A percentile compares a stretch with the other conserved stretches of the same genome.
These are phyloP conservation scores for Apodemus sylvaticus DNA, from an alignment of 2,113 vertebrate genomes.

Conservation along the genomic window DNA sequence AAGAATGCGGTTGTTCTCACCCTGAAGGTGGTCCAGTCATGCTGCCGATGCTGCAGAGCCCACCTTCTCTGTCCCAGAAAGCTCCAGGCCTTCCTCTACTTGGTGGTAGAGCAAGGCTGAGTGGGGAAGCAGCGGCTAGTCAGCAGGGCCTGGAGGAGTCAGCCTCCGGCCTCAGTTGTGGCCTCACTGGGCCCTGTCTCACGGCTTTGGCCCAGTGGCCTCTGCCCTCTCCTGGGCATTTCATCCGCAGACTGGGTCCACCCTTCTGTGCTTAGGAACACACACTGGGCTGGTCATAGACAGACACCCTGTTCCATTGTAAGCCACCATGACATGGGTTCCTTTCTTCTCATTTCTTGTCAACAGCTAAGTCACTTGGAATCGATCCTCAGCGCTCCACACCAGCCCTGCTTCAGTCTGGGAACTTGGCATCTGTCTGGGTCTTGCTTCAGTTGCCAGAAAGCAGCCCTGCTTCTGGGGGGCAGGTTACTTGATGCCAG, in stretches of 20 bases:
- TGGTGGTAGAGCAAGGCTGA: background rate
- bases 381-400: background rate
- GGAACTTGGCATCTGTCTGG: background rate
- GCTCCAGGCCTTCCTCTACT: background rate
- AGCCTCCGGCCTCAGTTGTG: background rate
- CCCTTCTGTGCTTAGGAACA: background rate
- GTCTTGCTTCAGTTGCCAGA: background rate
- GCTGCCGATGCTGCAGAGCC: background rate
- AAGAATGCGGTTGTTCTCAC: background rate
- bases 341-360: constrained; percentile 46
- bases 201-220: background rate
- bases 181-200: background rate
- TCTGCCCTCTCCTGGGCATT: background rate
- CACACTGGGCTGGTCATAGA: background rate
- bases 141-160: background rate
- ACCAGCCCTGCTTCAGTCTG: background rate
- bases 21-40: background rate
- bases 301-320: background rate
- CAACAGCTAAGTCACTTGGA: background rate
- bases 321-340: background rate
- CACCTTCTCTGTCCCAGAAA: background rate
- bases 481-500: constrained; percentile 15
- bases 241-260: background rate
- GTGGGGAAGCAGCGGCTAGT: background rate
- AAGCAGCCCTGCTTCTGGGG: background rate